phyloP scores from a whole-genome alignment of 2,888 invertebrate species.

The Chorisops tibialis region DNA sequence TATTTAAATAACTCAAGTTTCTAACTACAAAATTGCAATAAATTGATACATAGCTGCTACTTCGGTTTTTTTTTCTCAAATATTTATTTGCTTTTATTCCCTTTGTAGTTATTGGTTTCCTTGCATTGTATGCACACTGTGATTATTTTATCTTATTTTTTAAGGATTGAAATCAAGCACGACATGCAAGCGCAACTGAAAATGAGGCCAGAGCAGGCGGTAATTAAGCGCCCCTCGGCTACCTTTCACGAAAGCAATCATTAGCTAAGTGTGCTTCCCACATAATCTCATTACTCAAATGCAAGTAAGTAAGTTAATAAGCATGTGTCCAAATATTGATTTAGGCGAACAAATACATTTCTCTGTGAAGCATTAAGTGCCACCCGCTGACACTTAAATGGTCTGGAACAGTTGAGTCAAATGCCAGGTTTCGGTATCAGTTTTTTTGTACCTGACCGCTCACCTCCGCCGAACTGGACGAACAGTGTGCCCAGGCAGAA shows the following conservation, averaged over 20 bases:
- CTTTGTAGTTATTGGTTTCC: too few species aligned
- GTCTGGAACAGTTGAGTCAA: constrained; percentile 7
- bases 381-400: constrained; percentile 25
- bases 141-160: too few species aligned
- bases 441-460: constrained; percentile 20
- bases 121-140: too few species aligned
- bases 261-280: constrained; percentile 23
- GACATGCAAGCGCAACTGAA: too few species aligned
- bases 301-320: constrained; percentile 21
- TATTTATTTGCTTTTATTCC: too few species aligned
- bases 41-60: too few species aligned
- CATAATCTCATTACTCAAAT: constrained; percentile 17
- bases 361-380: constrained; percentile 11
- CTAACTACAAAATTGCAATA: too few species aligned
- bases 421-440: constrained; percentile 22
- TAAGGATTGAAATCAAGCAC: too few species aligned
- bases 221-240: constrained; percentile 23
- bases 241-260: constrained; percentile 22
- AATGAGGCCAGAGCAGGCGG: background rate
- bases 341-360: constrained; percentile 19
- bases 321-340: constrained; percentile 27
- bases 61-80: too few species aligned
- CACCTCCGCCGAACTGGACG: background rate
- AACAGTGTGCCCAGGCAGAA: background rate
- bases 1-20: too few species aligned